These are phyloP conservation scores for Mustela nigripes DNA, from an alignment of 2,113 vertebrate genomes.

Conservation along the genomic window DNA sequence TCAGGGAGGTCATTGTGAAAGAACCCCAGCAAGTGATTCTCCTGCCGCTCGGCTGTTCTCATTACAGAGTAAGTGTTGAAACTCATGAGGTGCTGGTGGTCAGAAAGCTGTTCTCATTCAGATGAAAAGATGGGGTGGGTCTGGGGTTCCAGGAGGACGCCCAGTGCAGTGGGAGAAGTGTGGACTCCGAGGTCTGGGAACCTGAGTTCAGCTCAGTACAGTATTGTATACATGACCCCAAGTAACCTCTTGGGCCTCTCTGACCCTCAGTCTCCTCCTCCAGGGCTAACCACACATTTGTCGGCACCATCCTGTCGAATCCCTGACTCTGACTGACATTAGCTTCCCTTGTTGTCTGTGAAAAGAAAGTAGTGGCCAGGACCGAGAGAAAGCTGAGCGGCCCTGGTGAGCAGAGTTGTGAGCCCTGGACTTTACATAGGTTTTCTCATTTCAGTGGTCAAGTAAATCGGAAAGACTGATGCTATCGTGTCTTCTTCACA, in stretches of 20 bases:
- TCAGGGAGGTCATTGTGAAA: background rate
- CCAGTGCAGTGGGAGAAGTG: rapidly evolving
- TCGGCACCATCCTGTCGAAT: background rate
- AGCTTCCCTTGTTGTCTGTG: background rate
- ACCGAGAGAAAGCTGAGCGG: background rate
- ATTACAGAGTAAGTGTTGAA: background rate
- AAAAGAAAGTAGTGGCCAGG: background rate
- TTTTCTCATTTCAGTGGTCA: background rate
- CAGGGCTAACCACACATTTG: background rate
- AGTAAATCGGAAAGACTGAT: background rate
- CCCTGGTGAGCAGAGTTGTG: background rate
- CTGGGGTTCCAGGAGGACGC: background rate
- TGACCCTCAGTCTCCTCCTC: conserved; percentile 53
- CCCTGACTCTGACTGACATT: background rate
- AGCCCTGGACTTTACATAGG: rapidly evolving
- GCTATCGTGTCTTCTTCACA: background rate
- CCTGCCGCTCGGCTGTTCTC: background rate
- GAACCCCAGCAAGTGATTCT: background rate
- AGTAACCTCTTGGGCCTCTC: background rate
- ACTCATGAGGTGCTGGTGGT: background rate
- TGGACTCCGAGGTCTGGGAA: background rate
- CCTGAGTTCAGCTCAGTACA: background rate
- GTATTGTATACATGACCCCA: background rate
- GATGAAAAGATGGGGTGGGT: background rate
- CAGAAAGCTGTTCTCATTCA: background rate